Evolutionary conservation across 2,888 invertebrate genomes (phyloP), one percentile per base, ranked within the genome.

Genomic region (Netelia melanura): DNA sequence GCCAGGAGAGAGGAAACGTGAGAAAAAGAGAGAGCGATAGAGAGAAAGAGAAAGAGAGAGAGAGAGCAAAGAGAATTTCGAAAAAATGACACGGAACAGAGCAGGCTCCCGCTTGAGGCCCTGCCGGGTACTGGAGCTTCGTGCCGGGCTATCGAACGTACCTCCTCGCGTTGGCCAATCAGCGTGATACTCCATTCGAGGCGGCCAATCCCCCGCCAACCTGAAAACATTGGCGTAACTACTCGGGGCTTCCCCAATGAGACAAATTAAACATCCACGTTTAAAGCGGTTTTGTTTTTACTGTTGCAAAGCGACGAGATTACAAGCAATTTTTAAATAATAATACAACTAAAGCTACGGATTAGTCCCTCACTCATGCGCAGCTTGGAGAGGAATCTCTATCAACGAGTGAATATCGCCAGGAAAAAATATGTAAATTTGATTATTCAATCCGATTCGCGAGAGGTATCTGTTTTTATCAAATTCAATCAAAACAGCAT

Each of bases 51-150:
- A 70, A 70, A 72, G 61, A 64, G 56, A 75, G 21, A 68, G 23
- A 54, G 30, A 21, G 52, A 80, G 65, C 79, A 77, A 79, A 25
- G 61, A 58, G 65, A 78, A 81, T 75, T 78, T 70, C 71, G 30
- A 75, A 85, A 79, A 70, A 76, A 62, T 23, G 56, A 75, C 83
- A 61, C 77, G 84, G 68, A 81, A 89, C 90, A 86, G 87, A 90
- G 86, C 85, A 90, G 89, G 90, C 90, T 90, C 91, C 89, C 89
- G 89, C 90, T 88, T 90, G 91, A 93, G 90, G 90, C 89, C 91
- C 92, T 92, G 91, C 93, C 93, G 93, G 92, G 92, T 92, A 93
- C 93, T 93, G 92, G 90, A 89, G 91, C 85, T 87, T 86, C 87
- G 83, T 82, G 90, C 89, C 89, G 88, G 88, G 91, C 92, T 93